These are phyloP conservation scores for Chondrilla cf. caribensis DNA, from an alignment of 37 sponge, comb jelly and placozoan genomes.

Conservation along the genomic window DNA sequence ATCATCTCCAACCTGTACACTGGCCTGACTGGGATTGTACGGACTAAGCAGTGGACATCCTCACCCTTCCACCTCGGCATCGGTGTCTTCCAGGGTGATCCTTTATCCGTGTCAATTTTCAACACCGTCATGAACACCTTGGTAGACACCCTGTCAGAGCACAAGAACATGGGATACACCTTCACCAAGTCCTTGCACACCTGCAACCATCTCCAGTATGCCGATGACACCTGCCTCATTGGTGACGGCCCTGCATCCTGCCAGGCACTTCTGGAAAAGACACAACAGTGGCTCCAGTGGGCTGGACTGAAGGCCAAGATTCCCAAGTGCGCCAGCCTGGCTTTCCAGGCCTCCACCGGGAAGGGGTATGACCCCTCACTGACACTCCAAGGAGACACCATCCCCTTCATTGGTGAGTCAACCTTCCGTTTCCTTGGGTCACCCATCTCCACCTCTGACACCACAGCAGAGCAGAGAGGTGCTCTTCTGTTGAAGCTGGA, in stretches of 20 bases:
- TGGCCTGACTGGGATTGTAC: conserved; percentile 16
- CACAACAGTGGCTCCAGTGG: conserved; percentile 18
- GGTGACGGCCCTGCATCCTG: conserved; percentile 26
- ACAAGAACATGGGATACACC: conserved; percentile 2
- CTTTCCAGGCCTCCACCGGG: conserved; percentile 21
- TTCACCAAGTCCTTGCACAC: not conserved
- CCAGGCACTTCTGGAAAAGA: conserved; percentile 1
- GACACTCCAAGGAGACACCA: not conserved
- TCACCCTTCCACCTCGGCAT: not conserved
- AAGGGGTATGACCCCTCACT: not conserved
- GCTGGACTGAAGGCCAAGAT: conserved; percentile 28
- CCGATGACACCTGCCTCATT: conserved; percentile 27
- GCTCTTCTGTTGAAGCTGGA: not conserved
- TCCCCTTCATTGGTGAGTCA: conserved; percentile 6
- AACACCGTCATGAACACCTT: conserved; percentile 35
- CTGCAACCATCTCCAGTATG: conserved; percentile 25
- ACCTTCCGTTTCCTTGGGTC: conserved; percentile 26
- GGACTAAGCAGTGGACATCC: conserved; percentile 20
- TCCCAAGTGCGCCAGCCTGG: conserved; percentile 16
- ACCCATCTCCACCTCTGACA: not conserved
- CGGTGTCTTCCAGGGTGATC: conserved; percentile 43
- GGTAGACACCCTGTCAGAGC: not conserved
- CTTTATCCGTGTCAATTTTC: conserved; percentile 33
- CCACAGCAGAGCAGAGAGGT: not conserved
- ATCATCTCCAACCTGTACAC: conserved; percentile 6